Evolutionary conservation across 2,888 invertebrate species (phyloP).

Genomic region (Hololepta plana): DNA sequence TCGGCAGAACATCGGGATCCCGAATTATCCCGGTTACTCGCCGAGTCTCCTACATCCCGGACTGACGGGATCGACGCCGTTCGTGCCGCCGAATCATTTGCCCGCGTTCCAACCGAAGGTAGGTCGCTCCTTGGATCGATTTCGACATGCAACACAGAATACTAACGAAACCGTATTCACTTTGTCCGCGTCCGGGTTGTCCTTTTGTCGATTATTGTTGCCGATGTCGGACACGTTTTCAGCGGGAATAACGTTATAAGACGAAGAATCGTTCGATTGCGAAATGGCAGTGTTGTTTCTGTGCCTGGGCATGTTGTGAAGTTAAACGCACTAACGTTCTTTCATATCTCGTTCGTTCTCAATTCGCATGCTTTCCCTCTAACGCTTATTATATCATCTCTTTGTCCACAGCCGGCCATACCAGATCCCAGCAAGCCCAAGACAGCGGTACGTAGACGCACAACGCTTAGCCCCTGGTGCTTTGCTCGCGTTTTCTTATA

Average conservation of each 20-base stretch:
- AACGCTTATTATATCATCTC: slow-evolving; percentile 22
- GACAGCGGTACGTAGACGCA: slow-evolving; percentile 19
- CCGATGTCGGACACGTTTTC: too few relatives aligned
- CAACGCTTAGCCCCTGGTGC: slow-evolving; percentile 8
- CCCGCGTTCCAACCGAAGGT: slow-evolving; percentile 84
- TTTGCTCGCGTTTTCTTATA: too few relatives aligned
- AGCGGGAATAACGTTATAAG: too few relatives aligned
- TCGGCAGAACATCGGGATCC: slow-evolving; percentile 54
- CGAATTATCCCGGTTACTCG: slow-evolving; percentile 60
- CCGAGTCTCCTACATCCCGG: slow-evolving; percentile 65
- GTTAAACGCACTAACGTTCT: too few relatives aligned
- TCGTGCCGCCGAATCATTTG: slow-evolving; percentile 74
- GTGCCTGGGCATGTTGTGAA: too few relatives aligned
- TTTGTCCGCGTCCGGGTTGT: slow-evolving; percentile 1
- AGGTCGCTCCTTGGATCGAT: too few relatives aligned
- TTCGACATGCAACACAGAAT: too few relatives aligned
- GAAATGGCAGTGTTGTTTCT: too few relatives aligned
- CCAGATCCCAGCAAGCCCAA: slow-evolving; percentile 25
- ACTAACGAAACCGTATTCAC: not conserved
- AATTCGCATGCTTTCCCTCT: slow-evolving; percentile 14
- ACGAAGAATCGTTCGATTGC: too few relatives aligned
- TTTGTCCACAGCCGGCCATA: slow-evolving; percentile 27
- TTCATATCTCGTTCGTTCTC: slow-evolving; percentile 11
- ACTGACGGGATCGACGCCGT: slow-evolving; percentile 57
- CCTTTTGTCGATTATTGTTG: not conserved